Evolutionary conservation across 2,888 invertebrate genomes (phyloP).

Genomic region (Synanthedon myopaeformis): DNA sequence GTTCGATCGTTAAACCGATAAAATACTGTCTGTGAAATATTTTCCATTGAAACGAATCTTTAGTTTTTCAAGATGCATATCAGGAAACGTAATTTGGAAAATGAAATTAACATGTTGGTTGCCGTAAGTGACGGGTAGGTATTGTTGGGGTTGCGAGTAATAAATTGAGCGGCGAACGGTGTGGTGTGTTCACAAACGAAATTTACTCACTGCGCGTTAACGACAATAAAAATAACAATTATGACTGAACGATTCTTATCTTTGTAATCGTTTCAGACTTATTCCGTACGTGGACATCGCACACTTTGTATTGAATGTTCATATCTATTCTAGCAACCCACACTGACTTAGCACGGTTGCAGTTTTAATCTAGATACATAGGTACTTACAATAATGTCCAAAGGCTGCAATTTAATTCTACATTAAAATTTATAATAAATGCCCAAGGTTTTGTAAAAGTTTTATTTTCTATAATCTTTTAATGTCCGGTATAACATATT

Average conservation of each 20-base stretch:
- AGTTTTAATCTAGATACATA: no score
- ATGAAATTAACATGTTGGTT: constrained; percentile 44
- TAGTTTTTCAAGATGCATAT: constrained; percentile 30
- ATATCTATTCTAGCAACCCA: no score
- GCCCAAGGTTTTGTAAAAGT: no score
- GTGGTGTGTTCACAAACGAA: constrained; percentile 37
- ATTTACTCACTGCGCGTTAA: constrained; percentile 37
- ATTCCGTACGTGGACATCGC: constrained; percentile 22
- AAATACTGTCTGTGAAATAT: constrained; percentile 7
- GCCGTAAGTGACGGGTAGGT: constrained; percentile 26
- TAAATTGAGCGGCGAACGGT: constrained; percentile 22
- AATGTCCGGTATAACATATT: no score
- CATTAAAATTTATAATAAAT: no score
- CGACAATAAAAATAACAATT: constrained; percentile 48
- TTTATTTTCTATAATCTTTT: no score
- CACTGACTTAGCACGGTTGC: no score
- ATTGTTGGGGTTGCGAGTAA: constrained; percentile 14
- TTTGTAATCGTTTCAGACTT: constrained; percentile 46
- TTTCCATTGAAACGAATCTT: constrained; percentile 9
- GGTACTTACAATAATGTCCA: no score
- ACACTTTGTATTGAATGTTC: constrained; percentile 7
- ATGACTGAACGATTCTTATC: constrained; percentile 40
- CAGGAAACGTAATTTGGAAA: constrained; percentile 41
- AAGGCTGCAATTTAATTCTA: no score
- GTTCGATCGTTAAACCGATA: constrained; percentile 6